Percentiles rank a stretch among this genome's conserved stretches.
phyloP scores from a whole-genome alignment of 2,888 invertebrate species.

The Crepidodera aurea region DNA sequence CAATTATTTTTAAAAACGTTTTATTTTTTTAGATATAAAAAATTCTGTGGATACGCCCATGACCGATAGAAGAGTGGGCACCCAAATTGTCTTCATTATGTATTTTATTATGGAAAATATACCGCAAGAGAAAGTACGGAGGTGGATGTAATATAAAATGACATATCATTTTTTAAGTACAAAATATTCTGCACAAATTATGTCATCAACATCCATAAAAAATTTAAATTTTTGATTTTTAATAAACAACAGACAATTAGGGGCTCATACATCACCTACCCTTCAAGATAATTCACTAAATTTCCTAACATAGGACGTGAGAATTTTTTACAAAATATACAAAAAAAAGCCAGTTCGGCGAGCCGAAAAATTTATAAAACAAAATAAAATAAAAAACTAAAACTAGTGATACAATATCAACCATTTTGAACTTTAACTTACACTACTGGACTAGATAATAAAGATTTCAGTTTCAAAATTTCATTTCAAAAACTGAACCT shows the following conservation, averaged over 20 bases:
- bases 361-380: neutral
- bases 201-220: neutral
- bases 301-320: neutral
- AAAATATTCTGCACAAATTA: neutral
- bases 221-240: too few species aligned
- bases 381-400: constrained; percentile 3
- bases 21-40: too few species aligned
- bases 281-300: neutral
- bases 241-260: neutral
- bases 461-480: constrained; percentile 26
- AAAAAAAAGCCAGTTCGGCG: neutral
- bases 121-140: neutral
- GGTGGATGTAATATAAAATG: neutral
- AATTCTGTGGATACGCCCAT: neutral
- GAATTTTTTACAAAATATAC: neutral
- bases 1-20: too few species aligned
- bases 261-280: neutral
- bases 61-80: neutral
- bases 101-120: neutral
- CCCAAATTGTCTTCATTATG: neutral
- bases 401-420: constrained; percentile 42
- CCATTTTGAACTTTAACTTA: constrained; percentile 52
- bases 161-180: neutral
- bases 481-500: constrained; percentile 30
- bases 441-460: constrained; percentile 53